Base-by-base conservation (phyloP, 2,113 vertebrate genomes). In the Ornithorhynchus anatinus region DNA sequence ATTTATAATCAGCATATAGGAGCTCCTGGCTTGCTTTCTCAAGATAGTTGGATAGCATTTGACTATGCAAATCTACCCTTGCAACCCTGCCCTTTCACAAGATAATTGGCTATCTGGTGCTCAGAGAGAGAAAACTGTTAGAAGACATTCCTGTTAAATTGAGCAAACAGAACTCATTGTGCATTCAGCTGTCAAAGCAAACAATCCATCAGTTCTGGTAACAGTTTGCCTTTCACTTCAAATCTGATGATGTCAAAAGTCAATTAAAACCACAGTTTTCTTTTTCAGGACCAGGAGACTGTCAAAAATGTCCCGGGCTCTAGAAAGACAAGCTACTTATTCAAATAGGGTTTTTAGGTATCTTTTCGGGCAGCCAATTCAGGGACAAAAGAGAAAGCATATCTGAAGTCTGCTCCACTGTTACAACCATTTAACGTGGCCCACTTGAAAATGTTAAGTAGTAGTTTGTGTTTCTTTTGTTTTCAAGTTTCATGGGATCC, bases 151-250 rank as follows among this genome's bases (percentile, higher is more conserved):
- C 22, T 56, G 25, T 54, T 65, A 64, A 67, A 73, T 1, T 66
- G 38, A 69, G 42, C 35, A 57, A 36, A 47, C 69, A 63, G 51
- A 74, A 76, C 5, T 10, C 37, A 54, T 31, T 35, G 29, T 59
- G n/a, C 25, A 39, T 39, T 56, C 50, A 35, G 50, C 57, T 20
- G 25, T 53, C 67, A 71, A 73, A 45, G 20, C 65, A 53, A 80
- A 69, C 40, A 44, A 27, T 47, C 10, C 31, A 40, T 62, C 25
- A 37, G 16, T 57, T 71, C 27, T 43, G 31, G 17, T 31, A 52
- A 33, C 27, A 32, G 7, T 2, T 52, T 50, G 29, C 32, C 48
- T 51, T 80, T 62, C 57, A 42, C 38, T 66, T 61, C 32, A 50
- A 66, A 29, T 54, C 37, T 74, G 42, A 74, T 64, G n/a, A 15